Evolutionary conservation across 2,113 vertebrate species (phyloP), one percentile per base, ranked within the genome.

Genomic region (Tympanuchus pallidicinctus): DNA sequence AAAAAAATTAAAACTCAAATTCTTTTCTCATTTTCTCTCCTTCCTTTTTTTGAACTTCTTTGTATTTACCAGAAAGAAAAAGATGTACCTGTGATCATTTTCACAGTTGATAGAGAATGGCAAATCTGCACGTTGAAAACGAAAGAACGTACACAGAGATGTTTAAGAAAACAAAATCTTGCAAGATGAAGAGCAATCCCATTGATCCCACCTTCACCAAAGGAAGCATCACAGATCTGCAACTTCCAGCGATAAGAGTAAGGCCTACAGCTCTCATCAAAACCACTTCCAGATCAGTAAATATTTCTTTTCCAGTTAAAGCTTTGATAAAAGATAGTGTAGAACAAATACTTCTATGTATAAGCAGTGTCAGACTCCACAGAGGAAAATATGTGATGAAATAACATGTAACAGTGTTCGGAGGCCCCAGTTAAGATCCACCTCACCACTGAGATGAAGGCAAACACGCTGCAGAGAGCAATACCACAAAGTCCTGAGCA

Each of bases 1-100:
- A 89, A 52, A 17, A 89, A 6, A 82, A 86, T 92, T 91, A 85
- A 93, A 95, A 88, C 27, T 15, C 40, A 81, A 88, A 73, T 74
- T 21, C 28, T 57, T 32, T 59, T 59, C 11, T 59, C 52, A 30
- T n/a, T 59, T n/a, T 32, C 13, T 18, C 10, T 30, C 56, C 17
- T 12, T 28, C 74, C 27, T 11, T 60, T 22, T 78, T 63, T 4
- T 78, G 18, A 86, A 63, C 3, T 52, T 56, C 27, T 54, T 59
- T 27, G 27, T 60, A 63, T n/a, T 67, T 71, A 80, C 45, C 32
- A 48, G 13, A 45, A 30, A 52, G 10, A 13, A 12, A 32, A 66
- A 81, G 88, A 75, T 3, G 9, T 36, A 87, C 27, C n/a, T 87
- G 63, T 65, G 27, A 48, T 34, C 1, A 66, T 54, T 76, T 89